These are phyloP conservation scores for Cantharis nigra DNA, from an alignment of 2,888 invertebrate genomes.

Conservation along the genomic window DNA sequence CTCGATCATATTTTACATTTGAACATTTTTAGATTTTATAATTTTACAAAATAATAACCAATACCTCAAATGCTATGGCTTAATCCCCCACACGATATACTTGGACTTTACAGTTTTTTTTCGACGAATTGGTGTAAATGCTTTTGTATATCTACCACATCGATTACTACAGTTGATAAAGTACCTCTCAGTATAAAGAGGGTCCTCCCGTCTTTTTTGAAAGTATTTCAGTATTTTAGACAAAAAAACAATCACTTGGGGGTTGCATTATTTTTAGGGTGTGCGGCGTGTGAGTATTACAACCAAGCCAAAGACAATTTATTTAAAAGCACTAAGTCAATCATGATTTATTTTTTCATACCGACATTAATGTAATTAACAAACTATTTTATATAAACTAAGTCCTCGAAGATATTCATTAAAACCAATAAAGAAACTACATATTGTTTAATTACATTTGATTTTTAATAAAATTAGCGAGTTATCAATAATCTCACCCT, in stretches of 20 bases:
- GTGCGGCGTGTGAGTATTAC: background rate
- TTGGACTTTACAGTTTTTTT: background rate
- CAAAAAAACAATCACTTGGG: background rate
- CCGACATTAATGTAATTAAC: too few species aligned
- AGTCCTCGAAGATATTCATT: too few species aligned
- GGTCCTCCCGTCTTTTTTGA: background rate
- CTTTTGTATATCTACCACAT: background rate
- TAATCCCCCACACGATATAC: background rate
- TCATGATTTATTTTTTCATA: background rate
- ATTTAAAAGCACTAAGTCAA: background rate
- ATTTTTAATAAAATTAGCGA: too few species aligned
- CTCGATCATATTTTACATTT: too few species aligned
- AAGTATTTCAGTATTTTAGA: background rate
- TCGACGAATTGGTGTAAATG: background rate
- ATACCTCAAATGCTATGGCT: background rate
- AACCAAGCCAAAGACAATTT: background rate
- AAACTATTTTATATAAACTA: too few species aligned
- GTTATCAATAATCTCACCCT: too few species aligned
- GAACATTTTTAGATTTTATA: background rate
- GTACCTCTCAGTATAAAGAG: background rate
- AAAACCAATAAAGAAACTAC: too few species aligned
- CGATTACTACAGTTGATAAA: background rate
- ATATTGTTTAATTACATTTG: too few species aligned
- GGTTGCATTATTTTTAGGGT: background rate
- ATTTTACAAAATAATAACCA: background rate